Evolutionary conservation across 1,140 invertebrate species (phyloP).

Genomic region (Probaryconus sp.): DNA sequence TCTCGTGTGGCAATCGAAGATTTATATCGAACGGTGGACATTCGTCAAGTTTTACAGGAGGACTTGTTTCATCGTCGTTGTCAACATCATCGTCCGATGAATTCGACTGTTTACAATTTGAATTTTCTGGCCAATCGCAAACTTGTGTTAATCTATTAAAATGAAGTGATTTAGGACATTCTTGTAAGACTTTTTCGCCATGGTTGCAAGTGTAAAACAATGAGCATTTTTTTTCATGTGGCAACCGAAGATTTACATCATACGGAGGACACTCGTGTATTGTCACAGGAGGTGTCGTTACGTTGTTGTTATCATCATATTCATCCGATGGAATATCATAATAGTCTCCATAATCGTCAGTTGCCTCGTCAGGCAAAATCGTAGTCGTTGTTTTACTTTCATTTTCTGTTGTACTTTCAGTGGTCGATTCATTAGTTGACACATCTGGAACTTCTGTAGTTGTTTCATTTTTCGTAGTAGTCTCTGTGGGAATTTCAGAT

Average conservation of each 20-base stretch:
- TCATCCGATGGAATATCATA: neutral
- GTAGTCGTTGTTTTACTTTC: neutral
- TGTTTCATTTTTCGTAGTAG: too few species aligned
- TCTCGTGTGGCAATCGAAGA: conserved; percentile 32
- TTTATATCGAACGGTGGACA: conserved; percentile 8
- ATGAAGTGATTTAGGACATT: conserved; percentile 62
- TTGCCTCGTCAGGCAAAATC: too few species aligned
- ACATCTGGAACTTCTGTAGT: too few species aligned
- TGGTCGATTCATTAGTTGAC: too few species aligned
- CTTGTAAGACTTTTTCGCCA: conserved; percentile 25
- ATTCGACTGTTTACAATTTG: too few species aligned
- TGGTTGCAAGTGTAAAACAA: conserved; percentile 35
- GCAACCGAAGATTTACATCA: conserved; percentile 13
- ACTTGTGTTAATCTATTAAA: conserved; percentile 78
- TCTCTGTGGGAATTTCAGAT: too few species aligned
- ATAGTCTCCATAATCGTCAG: too few species aligned
- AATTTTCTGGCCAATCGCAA: conserved; percentile 68
- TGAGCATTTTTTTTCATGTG: conserved; percentile 36
- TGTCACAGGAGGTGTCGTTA: neutral
- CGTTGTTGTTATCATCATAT: neutral
- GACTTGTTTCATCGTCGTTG: neutral
- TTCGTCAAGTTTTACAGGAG: neutral
- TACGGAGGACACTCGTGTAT: conserved; percentile 1
- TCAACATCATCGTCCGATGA: neutral
- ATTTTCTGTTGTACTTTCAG: too few species aligned